These are phyloP conservation scores for Tinea semifulvella DNA, from an alignment of 2,888 invertebrate genomes.

Conservation along the genomic window DNA sequence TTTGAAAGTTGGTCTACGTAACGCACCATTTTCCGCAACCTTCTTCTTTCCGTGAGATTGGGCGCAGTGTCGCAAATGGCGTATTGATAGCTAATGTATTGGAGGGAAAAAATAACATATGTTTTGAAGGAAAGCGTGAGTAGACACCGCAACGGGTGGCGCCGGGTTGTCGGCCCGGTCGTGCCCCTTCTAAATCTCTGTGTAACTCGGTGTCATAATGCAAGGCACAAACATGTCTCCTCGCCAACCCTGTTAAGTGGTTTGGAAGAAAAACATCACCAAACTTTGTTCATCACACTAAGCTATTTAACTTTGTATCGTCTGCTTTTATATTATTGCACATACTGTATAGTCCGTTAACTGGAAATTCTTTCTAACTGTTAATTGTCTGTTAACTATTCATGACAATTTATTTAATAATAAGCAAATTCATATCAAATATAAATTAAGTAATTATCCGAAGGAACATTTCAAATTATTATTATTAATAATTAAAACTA, in stretches of 20 bases:
- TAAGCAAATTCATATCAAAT: no score
- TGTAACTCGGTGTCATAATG: constrained; percentile 65
- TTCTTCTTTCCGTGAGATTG: no score
- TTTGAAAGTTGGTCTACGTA: no score
- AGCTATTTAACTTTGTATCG: constrained; percentile 43
- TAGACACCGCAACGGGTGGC: constrained; percentile 27
- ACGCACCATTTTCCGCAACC: no score
- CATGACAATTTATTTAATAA: no score
- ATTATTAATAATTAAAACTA: no score
- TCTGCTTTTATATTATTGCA: not conserved
- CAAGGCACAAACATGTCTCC: constrained; percentile 65
- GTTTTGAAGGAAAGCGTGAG: constrained; percentile 11
- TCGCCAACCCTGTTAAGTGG: constrained; percentile 67
- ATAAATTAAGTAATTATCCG: no score
- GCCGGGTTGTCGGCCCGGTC: constrained; percentile 58
- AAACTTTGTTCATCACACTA: constrained; percentile 61
- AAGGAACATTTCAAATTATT: no score
- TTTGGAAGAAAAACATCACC: constrained; percentile 67
- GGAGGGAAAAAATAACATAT: constrained; percentile 13
- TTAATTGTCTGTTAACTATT: no score
- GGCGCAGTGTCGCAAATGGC: constrained; percentile 4
- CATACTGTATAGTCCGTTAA: not conserved
- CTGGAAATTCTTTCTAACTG: not conserved
- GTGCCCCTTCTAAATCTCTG: constrained; percentile 61
- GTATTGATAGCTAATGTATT: constrained; percentile 12